Percentiles rank a stretch among this genome's conserved stretches.
These are phyloP conservation scores for Monopterus albus DNA, from an alignment of 2,113 vertebrate genomes.

Conservation along the genomic window DNA sequence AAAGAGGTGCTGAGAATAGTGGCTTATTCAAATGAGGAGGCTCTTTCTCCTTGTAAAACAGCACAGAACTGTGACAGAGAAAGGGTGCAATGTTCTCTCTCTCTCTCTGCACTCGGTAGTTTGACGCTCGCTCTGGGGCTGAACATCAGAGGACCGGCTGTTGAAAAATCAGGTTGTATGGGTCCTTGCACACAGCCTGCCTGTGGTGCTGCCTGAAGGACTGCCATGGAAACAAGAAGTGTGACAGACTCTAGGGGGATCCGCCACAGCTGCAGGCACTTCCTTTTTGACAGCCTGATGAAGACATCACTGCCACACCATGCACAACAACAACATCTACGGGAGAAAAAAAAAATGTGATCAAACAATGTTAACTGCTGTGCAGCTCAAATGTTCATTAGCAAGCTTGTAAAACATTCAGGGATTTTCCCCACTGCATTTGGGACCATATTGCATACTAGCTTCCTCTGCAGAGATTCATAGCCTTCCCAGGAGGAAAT, in stretches of 20 bases:
- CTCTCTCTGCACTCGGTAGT: constrained; percentile 66
- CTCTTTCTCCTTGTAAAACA: constrained; percentile 65
- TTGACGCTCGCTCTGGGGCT: constrained; percentile 82
- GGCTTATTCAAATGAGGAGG: constrained; percentile 77
- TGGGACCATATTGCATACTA: constrained; percentile 75
- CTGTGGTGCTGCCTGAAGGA: constrained; percentile 88
- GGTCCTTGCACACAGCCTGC: constrained; percentile 84
- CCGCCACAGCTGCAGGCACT: constrained; percentile 85
- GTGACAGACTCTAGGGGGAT: constrained; percentile 86
- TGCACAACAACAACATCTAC: constrained; percentile 77
- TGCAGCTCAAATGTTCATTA: constrained; percentile 83
- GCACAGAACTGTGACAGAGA: constrained; percentile 63
- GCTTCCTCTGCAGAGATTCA: constrained; percentile 71
- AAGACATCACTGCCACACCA: constrained; percentile 85
- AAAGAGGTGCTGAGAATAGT: constrained; percentile 63
- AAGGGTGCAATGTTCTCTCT: constrained; percentile 62
- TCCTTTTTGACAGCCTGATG: constrained; percentile 86
- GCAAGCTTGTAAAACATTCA: constrained; percentile 77
- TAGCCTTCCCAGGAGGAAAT: constrained; percentile 59
- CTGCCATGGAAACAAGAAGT: constrained; percentile 88
- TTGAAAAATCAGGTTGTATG: constrained; percentile 86
- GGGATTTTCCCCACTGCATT: constrained; percentile 73
- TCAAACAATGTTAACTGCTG: constrained; percentile 83
- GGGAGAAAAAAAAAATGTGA: constrained; percentile 70
- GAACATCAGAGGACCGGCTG: constrained; percentile 84